Base-by-base conservation (phyloP, 2,113 vertebrate species). In the Morone saxatilis region DNA sequence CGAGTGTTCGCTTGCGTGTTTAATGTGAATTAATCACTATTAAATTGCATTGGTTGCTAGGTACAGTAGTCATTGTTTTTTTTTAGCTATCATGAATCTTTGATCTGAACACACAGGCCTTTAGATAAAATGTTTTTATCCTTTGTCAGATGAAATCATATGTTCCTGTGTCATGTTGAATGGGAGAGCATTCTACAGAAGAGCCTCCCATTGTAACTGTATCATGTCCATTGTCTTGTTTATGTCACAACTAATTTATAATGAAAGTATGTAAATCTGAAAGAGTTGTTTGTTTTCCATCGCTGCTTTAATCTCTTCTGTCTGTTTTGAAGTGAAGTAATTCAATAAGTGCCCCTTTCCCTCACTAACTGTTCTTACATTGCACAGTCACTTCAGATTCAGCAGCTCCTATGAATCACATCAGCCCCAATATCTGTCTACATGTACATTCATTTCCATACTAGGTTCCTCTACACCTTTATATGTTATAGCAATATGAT, bases 281-380 rank as follows among this genome's bases (percentile, higher is more conserved):
- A 71, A 51, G 54, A 51, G 36, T 31, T 75, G 43, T 79, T 17
- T 81, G 83, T 87, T 90, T 48, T 65, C 41, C 16, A 8, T 83
- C 63, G 20, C 36, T 76, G 69, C 81, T 74, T 83, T 84, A 71
- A 86, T 80, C 66, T 78, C 74, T 71, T 75, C 51, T 81, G 50
- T 92, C 61, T 54, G 66, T 84, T 87, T 61, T 71, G 22, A 83
- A 54, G 4, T 47, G 36, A 76, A 84, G 41, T 59, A 38, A 62
- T 81, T 76, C 36, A 47, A 43, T 66, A 45, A 69, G 74, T 71
- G 10, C 17, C 65, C 71, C 61, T 53, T 41, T 69, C 48, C 78
- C 59, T 45, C 8, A 90, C 90, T 89, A 91, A 91, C 75, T 77
- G 57, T 70, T 81, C 59, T 72, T 60, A 62, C 38, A 78, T 71